Conservation (phyloP, 2,113 vertebrate species). For the Pluvianellus socialis region DNA sequence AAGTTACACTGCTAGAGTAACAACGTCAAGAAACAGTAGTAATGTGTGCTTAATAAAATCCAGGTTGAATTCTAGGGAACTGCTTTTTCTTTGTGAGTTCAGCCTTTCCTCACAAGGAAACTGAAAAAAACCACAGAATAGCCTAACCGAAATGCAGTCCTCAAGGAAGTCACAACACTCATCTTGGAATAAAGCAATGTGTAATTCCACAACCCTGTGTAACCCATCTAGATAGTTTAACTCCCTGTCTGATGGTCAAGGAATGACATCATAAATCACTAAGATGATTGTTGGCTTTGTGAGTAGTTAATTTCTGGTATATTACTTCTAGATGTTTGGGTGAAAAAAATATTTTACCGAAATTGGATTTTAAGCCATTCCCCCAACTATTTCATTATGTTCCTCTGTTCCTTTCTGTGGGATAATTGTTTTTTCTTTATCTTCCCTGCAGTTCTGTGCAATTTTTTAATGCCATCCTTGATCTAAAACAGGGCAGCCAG, state of each 20-base stretch:
- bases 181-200: not conserved
- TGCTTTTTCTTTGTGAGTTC: not conserved
- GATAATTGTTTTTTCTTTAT: not conserved
- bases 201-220: not conserved
- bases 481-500: not conserved
- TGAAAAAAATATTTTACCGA: not conserved
- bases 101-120: not conserved
- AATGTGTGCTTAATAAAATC: not conserved
- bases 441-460: not conserved
- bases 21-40: conserved; percentile 1
- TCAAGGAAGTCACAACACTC: conserved; percentile 19
- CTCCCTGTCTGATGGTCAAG: not conserved
- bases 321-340: not conserved
- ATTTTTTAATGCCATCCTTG: not conserved
- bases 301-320: not conserved
- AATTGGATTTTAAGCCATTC: not conserved
- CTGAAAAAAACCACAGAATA: not conserved
- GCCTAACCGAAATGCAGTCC: not conserved
- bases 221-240: not conserved
- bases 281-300: not conserved
- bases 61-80: not conserved
- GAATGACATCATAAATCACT: not conserved
- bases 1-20: not conserved
- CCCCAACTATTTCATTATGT: not conserved
- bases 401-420: not conserved